Conservation (phyloP, 2,113 vertebrate species). For the Boulengeromyrus knoepffleri region DNA sequence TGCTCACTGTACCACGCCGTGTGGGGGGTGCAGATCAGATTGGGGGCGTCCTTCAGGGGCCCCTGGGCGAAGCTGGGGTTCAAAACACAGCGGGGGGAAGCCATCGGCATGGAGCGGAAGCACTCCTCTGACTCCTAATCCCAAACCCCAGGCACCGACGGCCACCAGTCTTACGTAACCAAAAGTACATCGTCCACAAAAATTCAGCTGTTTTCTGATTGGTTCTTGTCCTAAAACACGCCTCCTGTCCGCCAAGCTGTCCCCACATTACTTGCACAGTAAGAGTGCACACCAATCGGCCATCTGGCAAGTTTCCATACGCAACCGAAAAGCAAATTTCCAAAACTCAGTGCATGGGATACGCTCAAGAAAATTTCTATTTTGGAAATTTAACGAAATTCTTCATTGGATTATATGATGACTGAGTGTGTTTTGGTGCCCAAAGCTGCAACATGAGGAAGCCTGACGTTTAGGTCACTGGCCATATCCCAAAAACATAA, state of each 20-base stretch:
- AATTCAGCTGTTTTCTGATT: neutral
- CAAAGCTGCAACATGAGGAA: neutral
- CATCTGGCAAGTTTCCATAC: neutral
- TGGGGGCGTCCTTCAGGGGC: slow-evolving; percentile 87
- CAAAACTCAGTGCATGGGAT: neutral
- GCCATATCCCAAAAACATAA: neutral
- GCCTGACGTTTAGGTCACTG: neutral
- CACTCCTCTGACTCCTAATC: neutral
- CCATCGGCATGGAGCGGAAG: neutral
- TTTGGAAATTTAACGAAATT: neutral
- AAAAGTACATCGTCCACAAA: neutral
- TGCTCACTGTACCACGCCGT: slow-evolving; percentile 98
- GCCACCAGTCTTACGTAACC: neutral
- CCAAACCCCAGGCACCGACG: neutral
- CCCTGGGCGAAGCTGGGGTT: slow-evolving; percentile 82
- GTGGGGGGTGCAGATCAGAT: slow-evolving; percentile 94
- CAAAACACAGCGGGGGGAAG: neutral
- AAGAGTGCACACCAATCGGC: neutral
- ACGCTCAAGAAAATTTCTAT: neutral
- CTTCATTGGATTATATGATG: neutral
- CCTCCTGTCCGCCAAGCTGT: neutral
- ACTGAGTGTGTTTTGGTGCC: neutral
- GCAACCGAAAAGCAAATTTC: neutral
- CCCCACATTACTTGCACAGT: neutral
- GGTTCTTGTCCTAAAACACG: neutral